Evolutionary conservation across 2,797 vertebrate genomes (phyloP).

Genomic region (Xerus rutilus): DNA sequence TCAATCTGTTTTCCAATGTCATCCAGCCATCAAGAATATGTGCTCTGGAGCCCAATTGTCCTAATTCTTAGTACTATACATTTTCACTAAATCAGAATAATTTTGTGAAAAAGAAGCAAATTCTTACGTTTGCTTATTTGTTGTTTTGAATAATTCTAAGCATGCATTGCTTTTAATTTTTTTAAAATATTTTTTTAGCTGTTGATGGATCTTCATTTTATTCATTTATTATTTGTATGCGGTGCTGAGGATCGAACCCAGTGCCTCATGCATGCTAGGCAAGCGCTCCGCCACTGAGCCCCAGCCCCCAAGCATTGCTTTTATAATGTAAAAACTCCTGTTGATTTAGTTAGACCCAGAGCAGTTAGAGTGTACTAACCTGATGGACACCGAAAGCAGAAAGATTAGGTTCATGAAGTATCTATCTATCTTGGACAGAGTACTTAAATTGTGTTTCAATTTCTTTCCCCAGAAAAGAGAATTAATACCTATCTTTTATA

Average conservation of each 20-base stretch:
- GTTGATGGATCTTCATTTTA: no score
- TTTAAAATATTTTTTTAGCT: no score
- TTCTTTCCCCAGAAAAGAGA: neutral
- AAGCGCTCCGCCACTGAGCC: no score
- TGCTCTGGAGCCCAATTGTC: neutral
- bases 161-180: neutral
- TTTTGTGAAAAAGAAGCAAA: neutral
- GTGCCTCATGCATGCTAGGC: no score
- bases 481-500: neutral
- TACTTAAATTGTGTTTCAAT: neutral
- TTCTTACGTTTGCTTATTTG: neutral
- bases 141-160: constrained; percentile 36
- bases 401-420: constrained; percentile 34
- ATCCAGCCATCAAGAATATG: neutral
- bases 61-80: neutral
- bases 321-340: neutral
- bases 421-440: neutral
- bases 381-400: neutral
- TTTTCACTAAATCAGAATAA: constrained; percentile 14
- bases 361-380: neutral
- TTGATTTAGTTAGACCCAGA: constrained; percentile 15
- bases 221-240: no score
- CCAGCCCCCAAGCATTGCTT: neutral
- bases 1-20: neutral
- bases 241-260: no score